These are phyloP conservation scores for Sinocyclocheilus anophthalmus DNA, from an alignment of 2,113 vertebrate species.

Conservation along the genomic window DNA sequence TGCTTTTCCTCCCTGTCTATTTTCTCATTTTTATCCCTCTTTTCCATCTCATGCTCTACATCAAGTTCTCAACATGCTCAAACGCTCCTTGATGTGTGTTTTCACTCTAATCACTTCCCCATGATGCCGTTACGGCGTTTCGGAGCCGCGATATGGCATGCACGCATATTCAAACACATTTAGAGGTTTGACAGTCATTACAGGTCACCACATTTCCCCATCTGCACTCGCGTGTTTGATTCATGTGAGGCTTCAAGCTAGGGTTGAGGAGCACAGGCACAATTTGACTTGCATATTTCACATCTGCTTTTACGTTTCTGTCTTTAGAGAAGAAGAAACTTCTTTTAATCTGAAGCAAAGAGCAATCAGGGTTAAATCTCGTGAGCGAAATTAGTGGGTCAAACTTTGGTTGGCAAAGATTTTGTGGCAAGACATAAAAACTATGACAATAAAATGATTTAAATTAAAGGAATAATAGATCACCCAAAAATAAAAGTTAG, in stretches of 20 bases:
- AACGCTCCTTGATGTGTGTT: slow-evolving; percentile 33
- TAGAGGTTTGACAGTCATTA: slow-evolving; percentile 17
- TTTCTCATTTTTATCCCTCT: slow-evolving; percentile 7
- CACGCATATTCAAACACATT: slow-evolving; percentile 18
- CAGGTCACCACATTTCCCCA: slow-evolving; percentile 36
- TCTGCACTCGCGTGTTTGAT: background rate
- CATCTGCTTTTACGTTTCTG: slow-evolving; percentile 1
- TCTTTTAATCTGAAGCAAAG: background rate
- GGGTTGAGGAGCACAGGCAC: background rate
- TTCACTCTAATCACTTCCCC: slow-evolving; percentile 54
- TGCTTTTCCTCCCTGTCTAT: slow-evolving; percentile 16
- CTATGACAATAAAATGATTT: background rate
- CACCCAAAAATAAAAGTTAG: background rate
- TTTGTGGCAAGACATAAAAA: background rate
- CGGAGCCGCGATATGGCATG: slow-evolving; percentile 42
- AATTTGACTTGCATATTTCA: background rate
- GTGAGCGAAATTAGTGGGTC: background rate
- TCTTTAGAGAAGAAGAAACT: background rate
- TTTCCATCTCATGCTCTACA: background rate
- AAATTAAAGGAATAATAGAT: background rate
- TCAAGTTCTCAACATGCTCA: slow-evolving; percentile 9
- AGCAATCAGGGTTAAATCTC: background rate
- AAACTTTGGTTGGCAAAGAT: background rate
- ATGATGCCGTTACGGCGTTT: slow-evolving; percentile 45
- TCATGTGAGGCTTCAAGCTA: background rate